Evolutionary conservation across 2,888 invertebrate genomes (phyloP).

Genomic region (Erpobdella octoculata): DNA sequence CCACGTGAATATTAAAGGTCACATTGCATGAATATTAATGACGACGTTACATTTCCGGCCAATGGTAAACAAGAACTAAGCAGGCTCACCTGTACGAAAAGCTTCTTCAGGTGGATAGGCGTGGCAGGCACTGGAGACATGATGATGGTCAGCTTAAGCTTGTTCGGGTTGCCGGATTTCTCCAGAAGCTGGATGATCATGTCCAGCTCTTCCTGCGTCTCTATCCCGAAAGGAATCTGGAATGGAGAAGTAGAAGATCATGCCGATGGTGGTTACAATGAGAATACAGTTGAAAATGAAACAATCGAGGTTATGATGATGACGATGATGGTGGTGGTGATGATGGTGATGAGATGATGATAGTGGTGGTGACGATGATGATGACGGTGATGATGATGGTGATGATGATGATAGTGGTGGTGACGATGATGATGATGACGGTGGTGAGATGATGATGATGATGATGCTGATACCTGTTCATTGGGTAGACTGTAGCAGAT

Average conservation of each 20-base stretch:
- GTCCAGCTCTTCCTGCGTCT: slow-evolving; percentile 21
- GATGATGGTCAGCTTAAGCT: slow-evolving; percentile 10
- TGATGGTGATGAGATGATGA: not conserved
- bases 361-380: too few relatives aligned
- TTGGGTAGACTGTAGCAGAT: slow-evolving; percentile 23
- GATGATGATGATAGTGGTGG: slow-evolving; percentile 1
- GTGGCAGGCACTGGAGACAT: slow-evolving; percentile 2
- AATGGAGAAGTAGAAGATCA: not conserved
- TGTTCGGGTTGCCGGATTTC: not conserved
- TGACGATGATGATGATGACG: slow-evolving; percentile 19
- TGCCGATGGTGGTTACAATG: not conserved
- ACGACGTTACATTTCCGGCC: too few relatives aligned
- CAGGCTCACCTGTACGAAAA: slow-evolving; percentile 9
- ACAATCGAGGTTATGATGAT: too few relatives aligned
- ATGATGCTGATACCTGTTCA: slow-evolving; percentile 12
- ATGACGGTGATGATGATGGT: not conserved
- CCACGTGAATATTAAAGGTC: too few relatives aligned
- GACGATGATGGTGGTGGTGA: not conserved
- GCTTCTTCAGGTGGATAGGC: slow-evolving; percentile 12
- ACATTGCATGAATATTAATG: too few relatives aligned
- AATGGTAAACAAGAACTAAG: not conserved
- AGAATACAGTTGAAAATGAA: not conserved
- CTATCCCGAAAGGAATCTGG: slow-evolving; percentile 19
- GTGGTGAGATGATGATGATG: not conserved
- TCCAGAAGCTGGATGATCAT: slow-evolving; percentile 13